phyloP scores from a whole-genome alignment of 1,140 invertebrate species.

The Drosophila repleta region DNA sequence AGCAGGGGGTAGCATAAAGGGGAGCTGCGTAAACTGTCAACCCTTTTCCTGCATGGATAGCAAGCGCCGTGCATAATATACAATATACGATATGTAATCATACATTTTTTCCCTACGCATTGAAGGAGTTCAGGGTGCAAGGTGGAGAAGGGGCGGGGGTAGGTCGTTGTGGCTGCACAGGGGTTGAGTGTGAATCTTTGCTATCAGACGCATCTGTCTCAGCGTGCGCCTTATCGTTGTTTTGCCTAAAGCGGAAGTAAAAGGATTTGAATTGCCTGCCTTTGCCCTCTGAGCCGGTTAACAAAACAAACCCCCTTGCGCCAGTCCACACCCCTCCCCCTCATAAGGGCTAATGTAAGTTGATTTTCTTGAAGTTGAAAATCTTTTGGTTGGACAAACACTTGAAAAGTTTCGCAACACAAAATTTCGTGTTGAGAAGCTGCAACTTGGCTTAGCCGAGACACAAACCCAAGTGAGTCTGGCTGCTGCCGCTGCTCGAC shows the following conservation, averaged over 20 bases:
- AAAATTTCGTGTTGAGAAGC: constrained; percentile 38
- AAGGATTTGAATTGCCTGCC: constrained; percentile 78
- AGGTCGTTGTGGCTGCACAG: not conserved
- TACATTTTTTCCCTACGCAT: constrained; percentile 71
- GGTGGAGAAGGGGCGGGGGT: not conserved
- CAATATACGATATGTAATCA: constrained; percentile 74
- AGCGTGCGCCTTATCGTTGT: constrained; percentile 32
- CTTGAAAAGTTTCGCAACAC: not conserved
- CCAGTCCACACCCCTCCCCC: not conserved
- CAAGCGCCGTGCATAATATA: constrained; percentile 13
- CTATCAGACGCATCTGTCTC: constrained; percentile 76
- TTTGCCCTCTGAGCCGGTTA: constrained; percentile 21
- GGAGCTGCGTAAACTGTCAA: constrained; percentile 61
- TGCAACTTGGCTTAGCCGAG: constrained; percentile 5
- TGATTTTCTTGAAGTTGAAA: constrained; percentile 72
- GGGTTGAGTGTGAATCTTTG: constrained; percentile 63
- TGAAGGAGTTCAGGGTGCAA: constrained; percentile 13
- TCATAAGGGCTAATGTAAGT: constrained; percentile 61
- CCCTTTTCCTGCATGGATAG: constrained; percentile 52
- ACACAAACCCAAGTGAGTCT: constrained; percentile 4
- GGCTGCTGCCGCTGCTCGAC: constrained; percentile 9
- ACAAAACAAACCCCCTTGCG: constrained; percentile 51
- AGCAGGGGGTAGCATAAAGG: not conserved
- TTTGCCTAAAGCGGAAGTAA: constrained; percentile 76
- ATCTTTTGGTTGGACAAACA: constrained; percentile 37